These are phyloP conservation scores for Triplophysa siluroides DNA, from an alignment of 2,113 vertebrate species.

Conservation along the genomic window DNA sequence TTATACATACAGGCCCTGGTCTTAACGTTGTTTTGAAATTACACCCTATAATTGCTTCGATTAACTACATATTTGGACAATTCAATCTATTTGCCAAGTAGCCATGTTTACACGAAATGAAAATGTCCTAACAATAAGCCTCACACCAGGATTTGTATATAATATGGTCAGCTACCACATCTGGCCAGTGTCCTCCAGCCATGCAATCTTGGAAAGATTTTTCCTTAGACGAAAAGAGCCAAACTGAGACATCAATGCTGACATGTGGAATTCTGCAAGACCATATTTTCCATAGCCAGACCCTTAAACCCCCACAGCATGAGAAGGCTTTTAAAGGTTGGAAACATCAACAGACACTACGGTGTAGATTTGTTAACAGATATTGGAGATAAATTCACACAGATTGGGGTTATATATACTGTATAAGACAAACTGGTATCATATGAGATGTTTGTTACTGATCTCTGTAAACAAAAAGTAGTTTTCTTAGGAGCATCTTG, in stretches of 20 bases:
- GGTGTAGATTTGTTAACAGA: background rate
- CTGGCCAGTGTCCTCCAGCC: background rate
- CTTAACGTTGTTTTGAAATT: too few relatives aligned
- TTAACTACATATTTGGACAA: background rate
- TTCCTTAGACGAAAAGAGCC: conserved; percentile 1
- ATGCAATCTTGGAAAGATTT: background rate
- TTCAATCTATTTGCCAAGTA: background rate
- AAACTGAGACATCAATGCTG: background rate
- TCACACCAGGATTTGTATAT: too few relatives aligned
- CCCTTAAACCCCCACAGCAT: background rate
- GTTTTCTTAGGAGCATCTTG: conserved; percentile 19
- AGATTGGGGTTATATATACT: background rate
- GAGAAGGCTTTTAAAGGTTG: background rate
- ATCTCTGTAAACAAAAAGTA: background rate
- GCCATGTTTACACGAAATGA: background rate
- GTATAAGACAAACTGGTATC: conserved; percentile 6
- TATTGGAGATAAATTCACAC: background rate
- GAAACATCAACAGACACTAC: background rate
- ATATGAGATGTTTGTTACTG: background rate
- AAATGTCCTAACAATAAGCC: too few relatives aligned
- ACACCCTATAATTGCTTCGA: too few relatives aligned
- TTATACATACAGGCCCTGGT: too few relatives aligned
- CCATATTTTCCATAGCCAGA: background rate
- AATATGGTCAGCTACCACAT: background rate
- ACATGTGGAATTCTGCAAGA: background rate